A percentile compares a stretch with the other conserved stretches of the same genome.
phyloP scores from a whole-genome alignment of 2,113 vertebrate genomes.

The Carollia perspicillata region DNA sequence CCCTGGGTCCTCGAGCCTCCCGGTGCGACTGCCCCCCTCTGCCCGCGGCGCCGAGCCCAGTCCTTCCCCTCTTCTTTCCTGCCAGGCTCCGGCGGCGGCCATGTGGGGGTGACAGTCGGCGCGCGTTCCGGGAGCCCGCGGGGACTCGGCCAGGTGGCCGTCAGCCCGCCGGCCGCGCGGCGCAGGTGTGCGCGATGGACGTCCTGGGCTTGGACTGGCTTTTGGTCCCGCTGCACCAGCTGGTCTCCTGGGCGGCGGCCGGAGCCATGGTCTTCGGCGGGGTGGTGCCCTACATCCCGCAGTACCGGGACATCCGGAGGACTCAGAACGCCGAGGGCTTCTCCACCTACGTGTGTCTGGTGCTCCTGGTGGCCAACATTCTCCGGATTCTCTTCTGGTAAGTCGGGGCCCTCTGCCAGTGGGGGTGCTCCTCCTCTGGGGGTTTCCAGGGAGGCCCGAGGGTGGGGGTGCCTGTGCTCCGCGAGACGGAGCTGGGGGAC shows the following conservation, averaged over 20 bases:
- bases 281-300: conserved; percentile 94
- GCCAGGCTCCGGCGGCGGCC: conserved; percentile 15
- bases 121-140: neutral
- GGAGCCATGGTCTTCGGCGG: conserved; percentile 96
- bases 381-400: conserved; percentile 95
- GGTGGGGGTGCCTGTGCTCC: neutral
- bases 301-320: conserved; percentile 93
- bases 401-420: conserved; percentile 2
- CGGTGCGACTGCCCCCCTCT: neutral
- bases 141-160: neutral
- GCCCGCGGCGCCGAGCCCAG: neutral
- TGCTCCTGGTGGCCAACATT: conserved; percentile 94
- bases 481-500: neutral
- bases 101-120: conserved; percentile 14
- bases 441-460: neutral
- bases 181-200: conserved; percentile 83
- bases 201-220: conserved; percentile 86
- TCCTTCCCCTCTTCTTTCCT: neutral
- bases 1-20: neutral
- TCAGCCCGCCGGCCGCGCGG: neutral
- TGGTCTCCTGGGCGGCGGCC: conserved; percentile 91
- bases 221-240: conserved; percentile 80
- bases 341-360: conserved; percentile 95
- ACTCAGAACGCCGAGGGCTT: conserved; percentile 96
- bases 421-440: neutral